Percentiles rank a stretch among this genome's conserved stretches.
phyloP scores from a whole-genome alignment of 2,113 vertebrate genomes.

The Ramphastos sulfuratus region DNA sequence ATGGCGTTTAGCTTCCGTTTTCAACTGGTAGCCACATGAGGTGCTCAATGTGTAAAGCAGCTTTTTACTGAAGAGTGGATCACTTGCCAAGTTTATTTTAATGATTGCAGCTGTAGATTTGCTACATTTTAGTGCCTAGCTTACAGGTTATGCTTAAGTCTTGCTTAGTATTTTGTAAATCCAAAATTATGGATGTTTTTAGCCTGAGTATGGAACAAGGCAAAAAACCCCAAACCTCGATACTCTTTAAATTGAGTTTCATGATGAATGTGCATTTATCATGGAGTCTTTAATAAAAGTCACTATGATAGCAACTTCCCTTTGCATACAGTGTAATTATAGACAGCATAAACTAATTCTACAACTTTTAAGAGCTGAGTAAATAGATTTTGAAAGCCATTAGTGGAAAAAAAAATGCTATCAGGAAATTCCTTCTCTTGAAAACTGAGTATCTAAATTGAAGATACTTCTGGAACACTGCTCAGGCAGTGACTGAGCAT shows the following conservation, averaged over 20 bases:
- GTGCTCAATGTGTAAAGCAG: neutral
- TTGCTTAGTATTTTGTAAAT: neutral
- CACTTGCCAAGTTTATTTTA: neutral
- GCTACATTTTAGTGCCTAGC: neutral
- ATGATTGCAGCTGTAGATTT: neutral
- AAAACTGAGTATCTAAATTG: neutral
- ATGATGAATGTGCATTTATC: neutral
- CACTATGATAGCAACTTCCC: neutral
- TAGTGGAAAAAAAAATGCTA: neutral
- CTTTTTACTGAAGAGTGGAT: neutral
- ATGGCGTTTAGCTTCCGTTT: neutral
- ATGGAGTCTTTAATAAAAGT: neutral
- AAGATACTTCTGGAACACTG: neutral
- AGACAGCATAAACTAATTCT: neutral
- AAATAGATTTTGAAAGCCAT: neutral
- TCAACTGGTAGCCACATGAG: too few relatives aligned
- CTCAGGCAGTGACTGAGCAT: neutral
- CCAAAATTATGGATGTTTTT: neutral
- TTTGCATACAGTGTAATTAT: neutral
- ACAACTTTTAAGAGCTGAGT: neutral
- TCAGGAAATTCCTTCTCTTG: neutral
- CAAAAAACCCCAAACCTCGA: neutral
- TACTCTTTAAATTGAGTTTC: neutral
- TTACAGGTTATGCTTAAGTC: neutral
- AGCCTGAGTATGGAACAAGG: neutral